Percentiles rank a stretch among this genome's conserved stretches.
These are phyloP conservation scores for Oryzaephilus surinamensis DNA, from an alignment of 1,140 invertebrate species.

Conservation along the genomic window DNA sequence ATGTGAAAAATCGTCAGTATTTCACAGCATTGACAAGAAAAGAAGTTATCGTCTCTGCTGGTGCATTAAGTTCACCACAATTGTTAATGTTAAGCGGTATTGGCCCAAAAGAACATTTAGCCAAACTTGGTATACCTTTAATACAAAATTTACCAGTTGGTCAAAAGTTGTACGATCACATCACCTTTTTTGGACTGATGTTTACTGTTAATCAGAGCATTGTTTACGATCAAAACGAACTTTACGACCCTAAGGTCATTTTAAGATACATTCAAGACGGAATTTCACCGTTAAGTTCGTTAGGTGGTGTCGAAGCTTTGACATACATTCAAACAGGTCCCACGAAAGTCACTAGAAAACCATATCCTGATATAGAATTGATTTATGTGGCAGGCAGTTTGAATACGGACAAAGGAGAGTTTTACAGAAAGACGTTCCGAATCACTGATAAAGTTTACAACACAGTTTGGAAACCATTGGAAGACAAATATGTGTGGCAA, in stretches of 20 bases:
- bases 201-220: constrained; percentile 13
- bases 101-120: constrained; percentile 49
- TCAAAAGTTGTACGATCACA: constrained; percentile 43
- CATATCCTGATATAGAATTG: constrained; percentile 50
- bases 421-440: constrained; percentile 12
- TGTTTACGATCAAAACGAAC: not conserved
- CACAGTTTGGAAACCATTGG: constrained; percentile 21
- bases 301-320: constrained; percentile 40
- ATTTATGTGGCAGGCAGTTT: too few relatives aligned
- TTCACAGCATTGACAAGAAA: constrained; percentile 56
- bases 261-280: constrained; percentile 18
- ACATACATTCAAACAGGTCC: constrained; percentile 39
- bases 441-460: constrained; percentile 18
- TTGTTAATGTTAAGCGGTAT: constrained; percentile 68
- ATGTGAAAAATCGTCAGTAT: not conserved
- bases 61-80: constrained; percentile 80
- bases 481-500: constrained; percentile 13
- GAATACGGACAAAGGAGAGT: constrained; percentile 20
- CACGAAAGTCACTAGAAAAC: constrained; percentile 17
- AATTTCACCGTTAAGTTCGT: constrained; percentile 24
- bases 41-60: constrained; percentile 77
- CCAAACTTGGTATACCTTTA: constrained; percentile 33
- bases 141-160: constrained; percentile 40
- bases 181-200: constrained; percentile 31
- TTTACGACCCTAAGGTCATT: not conserved